Evolutionary conservation across 2,113 vertebrate genomes (phyloP), one percentile per base, ranked within the genome.

Genomic region (Bos javanicus): DNA sequence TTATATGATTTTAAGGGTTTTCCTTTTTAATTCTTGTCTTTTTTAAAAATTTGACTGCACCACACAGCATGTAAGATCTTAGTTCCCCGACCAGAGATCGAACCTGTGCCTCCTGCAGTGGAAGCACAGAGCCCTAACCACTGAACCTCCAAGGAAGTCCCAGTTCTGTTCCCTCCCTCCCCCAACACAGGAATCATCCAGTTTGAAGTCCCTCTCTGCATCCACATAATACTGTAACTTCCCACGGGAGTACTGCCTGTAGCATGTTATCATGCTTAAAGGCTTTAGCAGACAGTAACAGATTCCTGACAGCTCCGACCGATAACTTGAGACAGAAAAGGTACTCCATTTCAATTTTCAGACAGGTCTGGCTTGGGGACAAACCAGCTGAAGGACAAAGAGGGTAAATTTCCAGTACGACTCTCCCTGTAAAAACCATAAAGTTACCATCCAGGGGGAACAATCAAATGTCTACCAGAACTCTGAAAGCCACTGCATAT

Each of bases 341-440:
- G 60, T 74, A 92, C 80, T 96, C 90, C 17, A 33, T 95, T 98
- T 87, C 86, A 92, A 46, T 91, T 94, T 83, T 96, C 86, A 97
- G 95, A 43, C 17, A 43, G 10, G 36, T 64, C 30, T 96, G 2
- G 1, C 71, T 85, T 13, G 50, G 71, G 56, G 46, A 89, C 89
- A 94, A 85, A 76, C 14, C 17, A 46, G 89, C 81, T 92, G 76
- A 97, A 93, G 64, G 95, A 88, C 36, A 54, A 12, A 26, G 52
- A 84, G 71, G 90, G 33, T 7, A 87, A 74, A 67, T 6, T 87
- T 84, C 60, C 87, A 92, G 5, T 0, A 19, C 17, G 87, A 54
- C 33, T 11, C 23, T 23, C 67, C 30, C 39, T 46, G 2, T 71
- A 59, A 97, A 91, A 86, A 60, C 43, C 39, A 67, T 57, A 74